Evolutionary conservation across 2,797 vertebrate genomes (phyloP), one percentile per base, ranked within the genome.

Genomic region (Onychomys leucogaster): DNA sequence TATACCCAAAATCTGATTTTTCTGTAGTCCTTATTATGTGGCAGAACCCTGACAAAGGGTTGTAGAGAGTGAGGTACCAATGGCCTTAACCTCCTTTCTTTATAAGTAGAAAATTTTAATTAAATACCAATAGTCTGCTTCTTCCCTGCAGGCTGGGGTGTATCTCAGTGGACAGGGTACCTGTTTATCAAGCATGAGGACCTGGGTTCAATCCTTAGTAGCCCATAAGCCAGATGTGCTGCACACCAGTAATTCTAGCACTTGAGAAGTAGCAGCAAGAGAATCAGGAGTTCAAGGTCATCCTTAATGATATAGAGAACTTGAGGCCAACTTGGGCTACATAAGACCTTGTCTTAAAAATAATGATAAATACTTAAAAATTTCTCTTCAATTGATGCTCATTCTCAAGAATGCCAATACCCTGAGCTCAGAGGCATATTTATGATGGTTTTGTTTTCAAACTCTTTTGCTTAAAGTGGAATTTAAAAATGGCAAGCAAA

Each of bases 401-500:
- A 57, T 89, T 89, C n/a, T 77, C 1, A 88, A 91, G 57, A 84
- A 67, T 49, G n/a, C 73, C 82, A 90, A 41, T 34, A 80, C 7
- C 5, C 43, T 67, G 61, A 85, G 73, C 89, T 77, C 17, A 23
- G 73, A 57, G 43, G 67, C 6, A 19, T 27, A 29, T 55, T 41
- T 84, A 1, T 75, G 43, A 83, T 21, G 34, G 8, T 49, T 91
- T 57, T 73, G n/a, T 91, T 90, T 81, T 59, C 73, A 87, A 90
- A 92, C 52, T 61, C 57, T 75, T 84, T 76, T 76, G 14, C 13
- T 59, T 71, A 27, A n/a, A 6, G 59, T 73, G 59, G 37, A 14
- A 96, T 90, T 94, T 83, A 32, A 94, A 83, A 43, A 46, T 34
- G 61, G 23, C 16, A 83, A 23, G 86, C n/a, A 59, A 85, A n/a